Evolutionary conservation across 2,797 vertebrate genomes (phyloP).

Genomic region (Simalia tracyae): DNA sequence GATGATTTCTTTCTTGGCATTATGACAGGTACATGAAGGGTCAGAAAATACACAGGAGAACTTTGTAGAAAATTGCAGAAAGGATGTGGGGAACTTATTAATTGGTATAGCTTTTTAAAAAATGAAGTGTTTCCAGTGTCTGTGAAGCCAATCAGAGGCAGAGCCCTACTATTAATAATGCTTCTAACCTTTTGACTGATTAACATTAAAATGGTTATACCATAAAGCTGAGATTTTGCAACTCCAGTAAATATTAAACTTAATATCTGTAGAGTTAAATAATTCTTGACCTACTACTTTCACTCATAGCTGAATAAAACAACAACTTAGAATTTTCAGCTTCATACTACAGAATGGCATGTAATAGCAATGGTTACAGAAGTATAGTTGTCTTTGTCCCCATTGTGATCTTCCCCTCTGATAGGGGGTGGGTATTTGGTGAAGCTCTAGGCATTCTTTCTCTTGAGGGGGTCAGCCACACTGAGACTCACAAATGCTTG

Average conservation of each 20-base stretch:
- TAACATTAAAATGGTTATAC: constrained; percentile 53
- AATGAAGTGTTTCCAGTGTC: constrained; percentile 19
- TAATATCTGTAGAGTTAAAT: constrained; percentile 53
- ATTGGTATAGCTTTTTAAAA: background rate
- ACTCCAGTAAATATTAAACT: constrained; percentile 19
- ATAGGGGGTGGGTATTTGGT: background rate
- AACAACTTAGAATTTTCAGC: constrained; percentile 11
- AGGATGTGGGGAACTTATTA: constrained; percentile 26
- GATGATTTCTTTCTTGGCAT: background rate
- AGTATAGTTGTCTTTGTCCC: background rate
- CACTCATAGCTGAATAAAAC: background rate
- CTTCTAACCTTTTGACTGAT: constrained; percentile 48
- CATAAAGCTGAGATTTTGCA: constrained; percentile 27
- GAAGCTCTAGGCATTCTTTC: background rate
- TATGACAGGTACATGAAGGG: background rate
- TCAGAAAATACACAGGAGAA: background rate
- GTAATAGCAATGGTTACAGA: background rate
- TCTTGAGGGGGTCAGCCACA: background rate
- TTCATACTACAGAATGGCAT: background rate
- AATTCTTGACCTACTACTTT: background rate
- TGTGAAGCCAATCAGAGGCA: constrained; percentile 12
- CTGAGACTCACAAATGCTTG: background rate
- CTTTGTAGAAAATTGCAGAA: constrained; percentile 23
- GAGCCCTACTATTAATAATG: constrained; percentile 25
- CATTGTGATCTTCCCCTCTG: background rate